Conservation (phyloP, 64 coral and sea anemone species). For the Exaiptasia diaphana region DNA sequence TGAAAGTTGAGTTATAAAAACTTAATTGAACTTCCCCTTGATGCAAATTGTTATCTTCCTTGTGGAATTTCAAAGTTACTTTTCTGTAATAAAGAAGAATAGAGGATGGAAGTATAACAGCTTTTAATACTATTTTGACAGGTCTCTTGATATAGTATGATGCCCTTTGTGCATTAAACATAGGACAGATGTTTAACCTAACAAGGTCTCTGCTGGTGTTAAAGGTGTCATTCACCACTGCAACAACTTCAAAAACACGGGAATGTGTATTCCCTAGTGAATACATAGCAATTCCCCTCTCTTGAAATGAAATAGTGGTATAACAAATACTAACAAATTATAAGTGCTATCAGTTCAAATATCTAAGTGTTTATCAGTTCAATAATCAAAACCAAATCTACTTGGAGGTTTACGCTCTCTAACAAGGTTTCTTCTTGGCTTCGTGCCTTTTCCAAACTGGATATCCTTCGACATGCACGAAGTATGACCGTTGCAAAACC, state of each 20-base stretch:
- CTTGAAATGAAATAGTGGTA: no score
- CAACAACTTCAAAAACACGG: conserved; percentile 4
- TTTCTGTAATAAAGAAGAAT: neutral
- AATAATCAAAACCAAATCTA: neutral
- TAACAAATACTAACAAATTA: no score
- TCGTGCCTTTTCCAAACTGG: neutral
- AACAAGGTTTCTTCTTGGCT: neutral
- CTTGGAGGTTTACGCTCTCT: neutral
- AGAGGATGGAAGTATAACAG: neutral
- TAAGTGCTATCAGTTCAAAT: no score
- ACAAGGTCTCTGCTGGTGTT: conserved; percentile 6
- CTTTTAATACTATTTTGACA: neutral
- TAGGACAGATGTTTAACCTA: neutral
- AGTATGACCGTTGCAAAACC: neutral
- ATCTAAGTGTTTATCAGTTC: no score
- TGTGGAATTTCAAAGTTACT: neutral
- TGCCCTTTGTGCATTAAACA: neutral
- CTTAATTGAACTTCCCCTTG: conserved; percentile 8
- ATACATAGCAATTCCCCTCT: no score
- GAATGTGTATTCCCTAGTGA: no score
- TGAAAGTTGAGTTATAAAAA: neutral
- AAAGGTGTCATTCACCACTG: neutral
- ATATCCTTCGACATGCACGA: neutral
- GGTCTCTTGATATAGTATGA: conserved; percentile 4
- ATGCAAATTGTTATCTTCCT: neutral